A percentile compares a stretch with the other conserved stretches of the same genome.
Evolutionary conservation across 1,140 invertebrate species (phyloP).

Genomic region (Procambarus virginalis): DNA sequence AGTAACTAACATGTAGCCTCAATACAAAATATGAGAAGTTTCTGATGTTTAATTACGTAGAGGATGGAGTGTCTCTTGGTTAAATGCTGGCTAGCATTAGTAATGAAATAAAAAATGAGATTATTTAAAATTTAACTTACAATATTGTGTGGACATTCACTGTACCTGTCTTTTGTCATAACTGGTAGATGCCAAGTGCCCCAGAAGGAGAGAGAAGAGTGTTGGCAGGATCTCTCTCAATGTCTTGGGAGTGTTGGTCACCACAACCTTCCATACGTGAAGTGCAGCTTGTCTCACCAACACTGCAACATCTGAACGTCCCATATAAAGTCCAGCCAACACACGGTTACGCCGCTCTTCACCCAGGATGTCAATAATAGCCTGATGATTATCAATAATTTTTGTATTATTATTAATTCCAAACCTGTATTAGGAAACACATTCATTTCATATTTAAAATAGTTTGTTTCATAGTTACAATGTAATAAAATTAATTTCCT

Average conservation of each 20-base stretch:
- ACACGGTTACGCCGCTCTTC: conserved; percentile 93
- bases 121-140: neutral
- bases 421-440: too few species aligned
- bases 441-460: too few species aligned
- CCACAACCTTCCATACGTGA: conserved; percentile 98
- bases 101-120: too few species aligned
- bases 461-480: too few species aligned
- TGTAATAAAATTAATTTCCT: too few species aligned
- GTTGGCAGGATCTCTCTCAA: conserved; percentile 97
- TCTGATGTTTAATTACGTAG: too few species aligned
- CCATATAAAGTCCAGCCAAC: conserved; percentile 97
- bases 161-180: conserved; percentile 92
- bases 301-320: conserved; percentile 95
- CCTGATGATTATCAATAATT: conserved; percentile 74
- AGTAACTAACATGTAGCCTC: too few species aligned
- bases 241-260: conserved; percentile 96
- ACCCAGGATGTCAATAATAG: conserved; percentile 91
- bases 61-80: too few species aligned
- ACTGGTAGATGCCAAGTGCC: conserved; percentile 95
- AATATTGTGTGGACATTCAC: conserved; percentile 9
- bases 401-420: too few species aligned
- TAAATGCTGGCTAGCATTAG: too few species aligned
- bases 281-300: conserved; percentile 97
- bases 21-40: too few species aligned
- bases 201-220: conserved; percentile 91